Percentiles rank a stretch among this genome's conserved stretches.
Conservation (phyloP, 2,113 vertebrate species). For the Baryphthengus martii region DNA sequence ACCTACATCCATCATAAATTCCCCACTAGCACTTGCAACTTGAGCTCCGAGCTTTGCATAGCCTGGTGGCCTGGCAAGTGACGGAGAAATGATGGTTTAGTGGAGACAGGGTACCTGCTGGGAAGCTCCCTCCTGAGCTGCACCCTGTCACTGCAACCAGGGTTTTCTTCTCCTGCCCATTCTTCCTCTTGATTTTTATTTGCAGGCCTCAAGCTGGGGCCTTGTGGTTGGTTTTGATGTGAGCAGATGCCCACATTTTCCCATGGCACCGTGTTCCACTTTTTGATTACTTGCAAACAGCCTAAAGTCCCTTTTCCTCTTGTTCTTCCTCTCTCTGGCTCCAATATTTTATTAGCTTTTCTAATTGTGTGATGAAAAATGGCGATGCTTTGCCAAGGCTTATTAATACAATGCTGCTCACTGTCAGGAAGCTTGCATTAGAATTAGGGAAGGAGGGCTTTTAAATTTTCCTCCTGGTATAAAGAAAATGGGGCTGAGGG, state of each 20-base stretch:
- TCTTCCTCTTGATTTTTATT: not conserved
- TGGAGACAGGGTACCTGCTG: not conserved
- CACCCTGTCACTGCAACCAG: not conserved
- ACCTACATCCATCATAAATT: not conserved
- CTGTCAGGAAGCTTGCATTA: not conserved
- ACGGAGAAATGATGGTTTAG: not conserved
- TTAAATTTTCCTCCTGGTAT: not conserved
- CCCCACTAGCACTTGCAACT: not conserved
- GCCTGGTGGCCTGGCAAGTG: accelerated
- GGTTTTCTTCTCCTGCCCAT: not conserved
- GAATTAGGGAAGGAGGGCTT: not conserved
- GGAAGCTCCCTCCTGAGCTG: not conserved
- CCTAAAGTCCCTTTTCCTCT: not conserved
- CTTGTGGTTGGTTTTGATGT: not conserved
- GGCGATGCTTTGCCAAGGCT: not conserved
- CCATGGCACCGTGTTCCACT: not conserved
- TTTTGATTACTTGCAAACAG: not conserved
- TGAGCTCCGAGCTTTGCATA: not conserved
- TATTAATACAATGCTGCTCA: not conserved
- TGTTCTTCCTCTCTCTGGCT: not conserved
- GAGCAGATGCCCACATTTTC: not conserved
- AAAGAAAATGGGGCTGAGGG: not conserved
- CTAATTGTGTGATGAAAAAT: not conserved
- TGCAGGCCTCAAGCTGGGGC: not conserved
- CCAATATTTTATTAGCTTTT: not conserved